Evolutionary conservation across 1,140 invertebrate species (phyloP), one percentile per base, ranked within the genome.

Genomic region (Anadara kagoshimensis): DNA sequence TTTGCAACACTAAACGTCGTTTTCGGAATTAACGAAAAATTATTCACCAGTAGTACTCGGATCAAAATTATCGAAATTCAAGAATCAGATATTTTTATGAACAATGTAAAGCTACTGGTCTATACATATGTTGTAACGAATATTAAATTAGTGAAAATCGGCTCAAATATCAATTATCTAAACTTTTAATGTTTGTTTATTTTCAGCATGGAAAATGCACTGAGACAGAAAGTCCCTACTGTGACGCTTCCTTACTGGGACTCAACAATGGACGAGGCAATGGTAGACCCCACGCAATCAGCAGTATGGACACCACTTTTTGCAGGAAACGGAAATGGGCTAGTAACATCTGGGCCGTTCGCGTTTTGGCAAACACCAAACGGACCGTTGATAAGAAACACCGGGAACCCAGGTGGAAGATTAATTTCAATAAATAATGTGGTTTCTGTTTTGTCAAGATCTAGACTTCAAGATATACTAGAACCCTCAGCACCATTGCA

Each of bases 161-260:
- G n/a, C n/a, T n/a, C n/a, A n/a, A n/a, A n/a, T n/a, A n/a, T n/a
- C n/a, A n/a, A n/a, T n/a, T n/a, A n/a, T n/a, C n/a, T n/a, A n/a
- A n/a, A n/a, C 29, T 36, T 3, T 36, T 36, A 7, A 36, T 36
- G 36, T 26, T 61, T 36, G 45, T 64, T 54, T 22, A 29, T 44
- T 66, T 71, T 5, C 26, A 85, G 84, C 58, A 75, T 79, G 41
- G 84, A 86, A 53, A 79, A 80, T 18, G 83, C 80, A 26, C 69
- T 86, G 14, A 69, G 79, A 26, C 71, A 78, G 20, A 74, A 76
- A 26, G 75, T 79, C 22, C 78, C 81, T 3, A 57, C 54, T 11
- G 77, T 89, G 1, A 83, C 87, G 5, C 72, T 90, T 8, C 87
- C 89, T 12, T 90, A 89, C 78, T 90, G 89, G 87, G 88, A 90